Evolutionary conservation across 2,113 vertebrate genomes (phyloP), one percentile per base, ranked within the genome.

Genomic region (Saiga tatarica): DNA sequence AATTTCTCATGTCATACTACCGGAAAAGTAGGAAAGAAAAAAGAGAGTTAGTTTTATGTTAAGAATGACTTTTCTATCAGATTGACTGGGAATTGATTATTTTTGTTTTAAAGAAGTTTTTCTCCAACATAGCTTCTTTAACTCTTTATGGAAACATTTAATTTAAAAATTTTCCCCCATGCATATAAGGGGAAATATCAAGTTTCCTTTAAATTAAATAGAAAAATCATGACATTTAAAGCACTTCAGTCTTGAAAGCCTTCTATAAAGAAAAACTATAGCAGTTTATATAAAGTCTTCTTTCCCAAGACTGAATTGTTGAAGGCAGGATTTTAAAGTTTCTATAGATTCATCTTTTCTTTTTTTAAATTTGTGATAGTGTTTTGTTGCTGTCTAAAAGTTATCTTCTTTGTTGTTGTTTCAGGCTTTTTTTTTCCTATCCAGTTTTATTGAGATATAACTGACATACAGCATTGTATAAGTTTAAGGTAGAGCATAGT

Each of bases 71-170:
- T 84, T 76, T 96, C 85, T 82, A 67, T 81, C 82, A 47, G 10
- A 52, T 13, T 76, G 94, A 82, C 53, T 95, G 52, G 82, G 12
- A 94, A 92, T 50, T 88, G 71, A 17, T 42, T 47, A 0, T 53
- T 95, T 95, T 92, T 94, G 1, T 85, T 7, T 91, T 85, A 47
- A 91, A 36, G 96, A 95, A 23, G 19, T 45, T 97, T 89, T 95
- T 89, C 26, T 97, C 92, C 9, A 7, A 39, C 3, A 28, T 93
- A 15, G 13, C 21, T 84, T 71, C 64, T 97, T 85, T 10, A 95
- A 89, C 26, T 3, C 8, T 28, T 25, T 89, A 52, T 28, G 42
- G 82, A 83, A 76, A 91, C 50, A 47, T 19, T 87, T 64, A 33
- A 89, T 92, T 97, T 23, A 25, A 76, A 60, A 28, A 14, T 17